Percentiles rank a stretch among this genome's conserved stretches.
These are phyloP conservation scores for Caranx ignobilis DNA, from an alignment of 2,113 vertebrate species.

Conservation along the genomic window DNA sequence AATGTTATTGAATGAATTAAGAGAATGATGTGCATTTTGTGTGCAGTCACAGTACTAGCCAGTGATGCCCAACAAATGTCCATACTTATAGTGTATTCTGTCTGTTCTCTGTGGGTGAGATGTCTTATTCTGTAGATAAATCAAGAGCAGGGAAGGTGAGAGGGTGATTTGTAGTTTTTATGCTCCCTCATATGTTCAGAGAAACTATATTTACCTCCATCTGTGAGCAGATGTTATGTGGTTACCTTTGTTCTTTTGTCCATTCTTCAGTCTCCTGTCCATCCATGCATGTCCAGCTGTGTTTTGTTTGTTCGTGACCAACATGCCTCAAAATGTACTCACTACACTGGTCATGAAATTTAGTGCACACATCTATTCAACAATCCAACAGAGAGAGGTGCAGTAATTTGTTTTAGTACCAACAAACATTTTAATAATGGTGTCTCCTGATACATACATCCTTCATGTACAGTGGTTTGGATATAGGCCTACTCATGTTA, in stretches of 20 bases:
- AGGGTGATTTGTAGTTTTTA: neutral
- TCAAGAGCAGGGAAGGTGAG: too few species aligned
- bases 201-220: neutral
- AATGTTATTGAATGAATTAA: neutral
- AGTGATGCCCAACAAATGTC: too few species aligned
- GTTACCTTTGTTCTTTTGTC: neutral
- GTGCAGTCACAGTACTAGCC: too few species aligned
- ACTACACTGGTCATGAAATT: neutral
- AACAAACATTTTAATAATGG: neutral
- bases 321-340: neutral
- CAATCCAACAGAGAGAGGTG: neutral
- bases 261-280: neutral
- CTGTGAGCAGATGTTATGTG: neutral
- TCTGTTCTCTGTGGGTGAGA: too few species aligned
- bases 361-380: neutral
- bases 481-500: too few species aligned
- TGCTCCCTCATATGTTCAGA: too few species aligned
- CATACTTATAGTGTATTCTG: too few species aligned
- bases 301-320: neutral
- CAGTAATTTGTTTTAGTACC: neutral
- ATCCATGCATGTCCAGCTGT: neutral
- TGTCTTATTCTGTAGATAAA: neutral
- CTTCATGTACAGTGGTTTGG: neutral
- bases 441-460: neutral
- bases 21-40: too few species aligned